These are phyloP conservation scores for Lophochroa leadbeateri DNA, from an alignment of 2,113 vertebrate species.

Conservation along the genomic window DNA sequence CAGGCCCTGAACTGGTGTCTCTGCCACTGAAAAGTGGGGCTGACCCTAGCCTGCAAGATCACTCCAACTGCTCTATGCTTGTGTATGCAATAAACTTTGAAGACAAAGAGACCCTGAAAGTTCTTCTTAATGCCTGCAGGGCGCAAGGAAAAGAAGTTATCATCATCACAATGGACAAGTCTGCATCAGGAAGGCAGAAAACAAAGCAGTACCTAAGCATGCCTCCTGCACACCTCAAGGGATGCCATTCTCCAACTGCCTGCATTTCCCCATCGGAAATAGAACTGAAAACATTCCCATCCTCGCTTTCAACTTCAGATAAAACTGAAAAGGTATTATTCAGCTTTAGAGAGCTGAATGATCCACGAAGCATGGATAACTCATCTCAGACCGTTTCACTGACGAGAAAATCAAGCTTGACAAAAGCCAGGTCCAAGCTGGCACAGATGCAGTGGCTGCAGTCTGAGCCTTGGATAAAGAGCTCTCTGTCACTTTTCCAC, in stretches of 20 bases:
- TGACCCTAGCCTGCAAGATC: slow-evolving; percentile 90
- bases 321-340: slow-evolving; percentile 67
- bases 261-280: slow-evolving; percentile 76
- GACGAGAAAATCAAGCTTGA: slow-evolving; percentile 47
- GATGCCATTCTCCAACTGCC: slow-evolving; percentile 25
- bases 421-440: slow-evolving; percentile 58
- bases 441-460: slow-evolving; percentile 71
- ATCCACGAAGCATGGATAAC: neutral
- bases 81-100: slow-evolving; percentile 87
- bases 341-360: slow-evolving; percentile 70
- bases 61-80: slow-evolving; percentile 81
- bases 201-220: slow-evolving; percentile 87
- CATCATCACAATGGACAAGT: slow-evolving; percentile 87
- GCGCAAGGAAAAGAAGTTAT: slow-evolving; percentile 91
- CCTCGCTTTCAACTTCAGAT: slow-evolving; percentile 43
- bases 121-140: slow-evolving; percentile 87
- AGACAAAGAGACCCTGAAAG: slow-evolving; percentile 81
- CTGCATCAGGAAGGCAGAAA: slow-evolving; percentile 79
- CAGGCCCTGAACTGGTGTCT: slow-evolving; percentile 82
- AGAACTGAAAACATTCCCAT: slow-evolving; percentile 69
- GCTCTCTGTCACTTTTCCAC: slow-evolving; percentile 71
- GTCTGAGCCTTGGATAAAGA: slow-evolving; percentile 81
- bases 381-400: slow-evolving; percentile 69
- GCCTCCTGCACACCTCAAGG: slow-evolving; percentile 79
- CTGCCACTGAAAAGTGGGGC: slow-evolving; percentile 83